Evolutionary conservation across 2,888 invertebrate genomes (phyloP).

Genomic region (Himalopsyche japonica): DNA sequence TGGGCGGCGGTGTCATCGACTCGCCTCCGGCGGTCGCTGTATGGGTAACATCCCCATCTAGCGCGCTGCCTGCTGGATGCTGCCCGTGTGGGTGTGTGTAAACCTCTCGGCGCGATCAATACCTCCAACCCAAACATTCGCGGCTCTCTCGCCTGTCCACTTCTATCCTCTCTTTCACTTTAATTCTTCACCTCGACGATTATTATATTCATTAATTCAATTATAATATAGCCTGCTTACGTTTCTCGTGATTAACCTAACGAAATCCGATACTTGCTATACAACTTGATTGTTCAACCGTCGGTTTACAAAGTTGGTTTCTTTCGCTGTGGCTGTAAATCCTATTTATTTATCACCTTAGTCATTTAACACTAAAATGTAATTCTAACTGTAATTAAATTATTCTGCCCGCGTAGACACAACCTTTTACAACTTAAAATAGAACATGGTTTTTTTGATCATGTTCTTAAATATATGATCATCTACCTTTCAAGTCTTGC

Average conservation of each 20-base stretch:
- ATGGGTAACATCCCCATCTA: neutral
- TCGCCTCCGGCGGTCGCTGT: neutral
- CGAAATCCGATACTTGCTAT: too few relatives aligned
- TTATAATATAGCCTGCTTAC: neutral
- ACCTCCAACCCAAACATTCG: slow-evolving; percentile 42
- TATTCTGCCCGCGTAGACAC: too few relatives aligned
- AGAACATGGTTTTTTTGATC: too few relatives aligned
- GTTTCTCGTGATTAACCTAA: neutral
- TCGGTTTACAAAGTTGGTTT: too few relatives aligned
- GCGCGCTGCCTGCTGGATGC: neutral
- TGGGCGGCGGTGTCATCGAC: neutral
- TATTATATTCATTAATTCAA: neutral
- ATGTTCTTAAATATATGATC: too few relatives aligned
- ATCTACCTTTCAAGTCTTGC: too few relatives aligned
- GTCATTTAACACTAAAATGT: too few relatives aligned
- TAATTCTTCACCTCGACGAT: neutral
- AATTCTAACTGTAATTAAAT: too few relatives aligned
- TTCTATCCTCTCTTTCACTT: slow-evolving; percentile 13
- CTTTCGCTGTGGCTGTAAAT: too few relatives aligned
- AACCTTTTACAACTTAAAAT: too few relatives aligned
- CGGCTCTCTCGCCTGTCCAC: slow-evolving; percentile 37
- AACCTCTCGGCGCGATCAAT: slow-evolving; percentile 41
- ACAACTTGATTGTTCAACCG: too few relatives aligned
- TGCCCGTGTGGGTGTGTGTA: slow-evolving; percentile 42
- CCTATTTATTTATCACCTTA: too few relatives aligned